phyloP scores from a whole-genome alignment of 2,113 vertebrate species.

The Polypterus senegalus region DNA sequence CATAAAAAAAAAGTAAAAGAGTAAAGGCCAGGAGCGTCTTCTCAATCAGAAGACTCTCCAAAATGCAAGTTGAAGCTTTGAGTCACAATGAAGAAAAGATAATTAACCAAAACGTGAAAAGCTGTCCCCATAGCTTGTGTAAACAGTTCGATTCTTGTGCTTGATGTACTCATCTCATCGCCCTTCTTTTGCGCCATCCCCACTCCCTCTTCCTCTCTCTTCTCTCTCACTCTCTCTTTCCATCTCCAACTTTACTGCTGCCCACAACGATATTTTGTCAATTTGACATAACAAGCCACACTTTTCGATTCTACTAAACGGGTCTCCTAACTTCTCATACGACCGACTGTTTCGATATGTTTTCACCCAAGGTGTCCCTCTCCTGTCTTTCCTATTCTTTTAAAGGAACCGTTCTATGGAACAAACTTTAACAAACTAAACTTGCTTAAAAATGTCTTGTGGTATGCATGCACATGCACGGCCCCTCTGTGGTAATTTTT shows the following conservation, averaged over 20 bases:
- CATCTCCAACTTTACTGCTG: constrained; percentile 35
- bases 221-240: constrained; percentile 29
- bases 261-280: constrained; percentile 32
- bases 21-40: constrained; percentile 68
- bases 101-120: constrained; percentile 66
- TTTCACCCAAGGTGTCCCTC: constrained; percentile 18
- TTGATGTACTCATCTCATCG: constrained; percentile 44
- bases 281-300: constrained; percentile 32
- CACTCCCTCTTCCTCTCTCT: no score
- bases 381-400: constrained; percentile 28
- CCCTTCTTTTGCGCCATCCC: constrained; percentile 24
- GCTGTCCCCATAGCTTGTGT: constrained; percentile 63
- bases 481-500: constrained; percentile 36
- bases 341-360: constrained; percentile 20
- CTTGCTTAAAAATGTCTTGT: constrained; percentile 63
- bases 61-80: constrained; percentile 71
- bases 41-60: constrained; percentile 67
- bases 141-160: constrained; percentile 63
- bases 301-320: constrained; percentile 4
- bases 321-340: no score
- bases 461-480: constrained; percentile 98
- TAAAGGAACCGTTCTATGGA: constrained; percentile 51
- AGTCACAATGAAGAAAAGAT: constrained; percentile 68
- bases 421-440: constrained; percentile 76
- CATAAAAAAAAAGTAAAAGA: constrained; percentile 64